Conservation (phyloP, 2,113 vertebrate genomes). For the Plestiodon gilberti region DNA sequence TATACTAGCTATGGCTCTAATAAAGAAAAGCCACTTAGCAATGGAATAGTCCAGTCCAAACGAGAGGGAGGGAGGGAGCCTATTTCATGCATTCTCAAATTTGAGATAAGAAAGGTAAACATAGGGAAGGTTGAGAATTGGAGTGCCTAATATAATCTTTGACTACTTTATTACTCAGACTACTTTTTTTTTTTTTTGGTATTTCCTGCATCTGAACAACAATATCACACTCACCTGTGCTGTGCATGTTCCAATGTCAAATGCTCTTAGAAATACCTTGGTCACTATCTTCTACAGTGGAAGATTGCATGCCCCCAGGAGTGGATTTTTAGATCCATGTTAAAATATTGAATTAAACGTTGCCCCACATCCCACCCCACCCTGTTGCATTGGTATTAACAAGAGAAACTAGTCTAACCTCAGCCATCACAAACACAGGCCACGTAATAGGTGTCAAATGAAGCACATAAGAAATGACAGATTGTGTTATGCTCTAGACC, state of each 20-base stretch:
- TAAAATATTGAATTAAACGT: too few species aligned
- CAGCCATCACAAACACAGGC: too few species aligned
- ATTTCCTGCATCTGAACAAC: not conserved
- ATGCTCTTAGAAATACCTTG: not conserved
- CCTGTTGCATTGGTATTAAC: not conserved
- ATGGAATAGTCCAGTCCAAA: conserved; percentile 41
- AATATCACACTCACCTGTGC: not conserved
- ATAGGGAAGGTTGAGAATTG: conserved; percentile 2
- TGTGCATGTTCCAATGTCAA: not conserved
- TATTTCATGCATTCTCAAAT: conserved; percentile 55
- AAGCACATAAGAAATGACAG: too few species aligned
- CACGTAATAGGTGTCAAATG: too few species aligned
- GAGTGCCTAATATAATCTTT: not conserved
- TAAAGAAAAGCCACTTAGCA: conserved; percentile 46
- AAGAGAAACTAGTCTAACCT: too few species aligned
- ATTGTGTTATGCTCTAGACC: too few species aligned
- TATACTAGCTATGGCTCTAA: conserved; percentile 47
- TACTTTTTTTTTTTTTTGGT: not conserved
- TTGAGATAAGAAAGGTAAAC: conserved; percentile 20
- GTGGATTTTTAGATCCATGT: too few species aligned
- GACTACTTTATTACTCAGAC: not conserved
- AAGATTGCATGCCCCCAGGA: not conserved
- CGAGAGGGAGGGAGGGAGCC: conserved; percentile 45
- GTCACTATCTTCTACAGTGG: not conserved
- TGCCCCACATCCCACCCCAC: too few species aligned